Evolutionary conservation across 2,888 invertebrate genomes (phyloP).

Genomic region (Piscicola geometra): DNA sequence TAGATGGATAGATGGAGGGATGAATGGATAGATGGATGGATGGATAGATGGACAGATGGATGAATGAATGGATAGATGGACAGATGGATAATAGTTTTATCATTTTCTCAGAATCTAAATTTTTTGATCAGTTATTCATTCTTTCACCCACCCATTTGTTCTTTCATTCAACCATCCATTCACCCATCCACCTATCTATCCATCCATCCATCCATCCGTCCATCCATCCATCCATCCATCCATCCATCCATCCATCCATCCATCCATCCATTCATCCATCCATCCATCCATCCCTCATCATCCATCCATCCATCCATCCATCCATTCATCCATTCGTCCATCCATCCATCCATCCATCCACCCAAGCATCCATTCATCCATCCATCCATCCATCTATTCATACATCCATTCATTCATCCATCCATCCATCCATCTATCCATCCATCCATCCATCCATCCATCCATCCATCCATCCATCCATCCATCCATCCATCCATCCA

Average conservation of each 20-base stretch:
- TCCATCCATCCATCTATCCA: conserved; percentile 16
- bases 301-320: conserved; percentile 13
- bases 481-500: conserved; percentile 22
- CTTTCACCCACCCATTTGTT: conserved; percentile 9
- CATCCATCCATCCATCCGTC: not conserved
- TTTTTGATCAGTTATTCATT: conserved; percentile 15
- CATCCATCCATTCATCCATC: conserved; percentile 20
- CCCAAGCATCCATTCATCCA: conserved; percentile 15
- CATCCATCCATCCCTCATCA: conserved; percentile 16
- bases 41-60: no score
- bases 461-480: conserved; percentile 12
- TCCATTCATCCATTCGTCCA: conserved; percentile 19
- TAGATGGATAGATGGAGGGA: not conserved
- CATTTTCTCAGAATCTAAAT: no score
- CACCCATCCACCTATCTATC: not conserved
- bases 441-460: conserved; percentile 24
- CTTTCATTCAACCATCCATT: not conserved
- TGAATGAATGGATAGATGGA: no score
- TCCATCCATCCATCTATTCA: conserved; percentile 25
- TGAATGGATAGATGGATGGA: no score
- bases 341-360: conserved; percentile 19
- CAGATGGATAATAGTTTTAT: no score
- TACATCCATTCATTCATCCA: conserved; percentile 23
- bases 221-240: conserved; percentile 11
- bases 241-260: conserved; percentile 12